A percentile compares a stretch with the other conserved stretches of the same genome.
phyloP scores from a whole-genome alignment of 1,140 invertebrate genomes.

The Caenorhabditis inopinata region DNA sequence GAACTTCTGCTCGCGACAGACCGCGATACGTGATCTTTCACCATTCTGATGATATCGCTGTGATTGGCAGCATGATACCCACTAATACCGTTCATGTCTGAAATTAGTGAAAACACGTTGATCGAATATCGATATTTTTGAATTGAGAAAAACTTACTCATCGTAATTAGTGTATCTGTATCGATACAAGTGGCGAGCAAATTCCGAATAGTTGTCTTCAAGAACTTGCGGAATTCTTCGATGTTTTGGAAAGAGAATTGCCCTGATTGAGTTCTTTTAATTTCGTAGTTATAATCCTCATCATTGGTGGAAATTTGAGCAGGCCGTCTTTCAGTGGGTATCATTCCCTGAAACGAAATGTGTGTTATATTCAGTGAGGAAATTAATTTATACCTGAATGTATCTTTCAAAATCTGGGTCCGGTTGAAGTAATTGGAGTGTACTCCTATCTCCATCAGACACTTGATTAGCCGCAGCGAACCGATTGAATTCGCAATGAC shows the following conservation, averaged over 20 bases:
- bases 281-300: background rate
- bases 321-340: background rate
- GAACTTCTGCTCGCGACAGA: background rate
- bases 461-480: background rate
- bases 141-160: conserved; percentile 5
- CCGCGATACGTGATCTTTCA: background rate
- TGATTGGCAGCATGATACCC: background rate
- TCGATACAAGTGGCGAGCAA: background rate
- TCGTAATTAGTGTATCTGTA: background rate
- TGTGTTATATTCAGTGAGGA: too few relatives aligned
- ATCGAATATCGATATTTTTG: too few relatives aligned
- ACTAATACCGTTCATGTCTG: background rate
- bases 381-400: background rate
- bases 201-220: background rate
- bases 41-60: background rate
- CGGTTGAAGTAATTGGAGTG: background rate
- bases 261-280: background rate
- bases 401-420: background rate
- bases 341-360: too few relatives aligned
- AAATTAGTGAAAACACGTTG: too few relatives aligned
- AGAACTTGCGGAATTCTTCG: background rate
- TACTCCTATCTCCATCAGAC: background rate
- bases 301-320: background rate
- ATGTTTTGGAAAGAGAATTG: background rate
- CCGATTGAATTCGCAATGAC: background rate